These are phyloP conservation scores for Apistogramma diplotaenia DNA, from an alignment of 2,113 vertebrate species.

Conservation along the genomic window DNA sequence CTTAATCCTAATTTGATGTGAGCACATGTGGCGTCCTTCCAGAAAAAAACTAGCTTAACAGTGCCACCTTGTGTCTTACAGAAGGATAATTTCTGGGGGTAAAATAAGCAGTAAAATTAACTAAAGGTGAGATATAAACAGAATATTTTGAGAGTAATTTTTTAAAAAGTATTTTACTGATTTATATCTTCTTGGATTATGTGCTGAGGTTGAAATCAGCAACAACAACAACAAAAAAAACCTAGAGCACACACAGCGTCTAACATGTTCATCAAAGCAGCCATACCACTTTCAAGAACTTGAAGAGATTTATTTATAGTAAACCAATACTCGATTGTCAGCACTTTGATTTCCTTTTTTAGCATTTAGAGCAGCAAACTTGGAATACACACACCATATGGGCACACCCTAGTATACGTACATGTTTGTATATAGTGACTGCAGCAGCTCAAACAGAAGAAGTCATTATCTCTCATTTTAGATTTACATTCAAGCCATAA, in stretches of 20 bases:
- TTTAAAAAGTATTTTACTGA: too few relatives aligned
- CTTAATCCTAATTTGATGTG: background rate
- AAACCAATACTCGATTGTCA: background rate
- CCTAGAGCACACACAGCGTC: background rate
- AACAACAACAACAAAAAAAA: too few relatives aligned
- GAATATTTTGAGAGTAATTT: background rate
- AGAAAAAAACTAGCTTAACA: slow-evolving; percentile 39
- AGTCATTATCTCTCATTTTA: background rate
- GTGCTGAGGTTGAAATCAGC: too few relatives aligned
- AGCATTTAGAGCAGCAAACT: background rate
- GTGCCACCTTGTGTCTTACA: slow-evolving; percentile 58
- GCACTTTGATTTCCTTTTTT: background rate
- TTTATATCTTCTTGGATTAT: too few relatives aligned
- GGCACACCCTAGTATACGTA: background rate
- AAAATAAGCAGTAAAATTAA: background rate
- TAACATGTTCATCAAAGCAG: background rate
- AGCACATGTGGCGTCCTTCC: background rate
- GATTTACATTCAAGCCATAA: rapidly evolving
- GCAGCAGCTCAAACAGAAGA: background rate
- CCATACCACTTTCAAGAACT: background rate
- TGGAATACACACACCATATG: background rate
- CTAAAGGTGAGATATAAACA: background rate
- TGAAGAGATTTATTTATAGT: background rate
- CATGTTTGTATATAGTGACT: background rate
- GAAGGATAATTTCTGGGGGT: background rate